These are phyloP conservation scores for Strigamia transsilvanica DNA, from an alignment of 2,888 invertebrate species.

Conservation along the genomic window DNA sequence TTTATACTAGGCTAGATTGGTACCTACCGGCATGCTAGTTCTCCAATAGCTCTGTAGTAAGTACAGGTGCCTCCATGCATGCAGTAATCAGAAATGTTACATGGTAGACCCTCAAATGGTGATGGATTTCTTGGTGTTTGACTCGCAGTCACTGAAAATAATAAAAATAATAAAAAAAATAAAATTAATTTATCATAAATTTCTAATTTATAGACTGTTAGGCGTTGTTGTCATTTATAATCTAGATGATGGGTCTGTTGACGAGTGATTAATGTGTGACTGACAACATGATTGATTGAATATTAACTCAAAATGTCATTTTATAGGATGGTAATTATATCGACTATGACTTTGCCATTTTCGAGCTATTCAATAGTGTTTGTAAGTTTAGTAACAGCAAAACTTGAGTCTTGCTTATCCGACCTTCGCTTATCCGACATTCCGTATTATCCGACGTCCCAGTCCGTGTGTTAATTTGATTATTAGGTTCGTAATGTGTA, in stretches of 20 bases:
- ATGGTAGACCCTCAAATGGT: conserved; percentile 10
- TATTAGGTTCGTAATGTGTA: too few relatives aligned
- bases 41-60: conserved; percentile 21
- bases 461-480: too few relatives aligned
- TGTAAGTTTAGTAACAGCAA: not conserved
- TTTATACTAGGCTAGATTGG: not conserved
- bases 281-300: not conserved
- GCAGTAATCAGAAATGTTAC: conserved; percentile 26
- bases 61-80: conserved; percentile 36
- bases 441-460: too few relatives aligned
- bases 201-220: not conserved
- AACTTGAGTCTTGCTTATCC: too few relatives aligned
- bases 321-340: not conserved
- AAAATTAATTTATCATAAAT: not conserved
- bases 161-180: not conserved
- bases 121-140: conserved; percentile 7
- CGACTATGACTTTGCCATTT: not conserved
- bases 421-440: too few relatives aligned
- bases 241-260: conserved; percentile 2
- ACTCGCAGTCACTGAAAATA: not conserved
- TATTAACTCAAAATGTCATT: conserved; percentile 3
- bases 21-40: conserved; percentile 36
- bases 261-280: conserved; percentile 1
- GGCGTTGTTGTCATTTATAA: not conserved
- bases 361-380: not conserved